Conservation (phyloP, 2,888 invertebrate genomes). For the Pristionchus mayeri region DNA sequence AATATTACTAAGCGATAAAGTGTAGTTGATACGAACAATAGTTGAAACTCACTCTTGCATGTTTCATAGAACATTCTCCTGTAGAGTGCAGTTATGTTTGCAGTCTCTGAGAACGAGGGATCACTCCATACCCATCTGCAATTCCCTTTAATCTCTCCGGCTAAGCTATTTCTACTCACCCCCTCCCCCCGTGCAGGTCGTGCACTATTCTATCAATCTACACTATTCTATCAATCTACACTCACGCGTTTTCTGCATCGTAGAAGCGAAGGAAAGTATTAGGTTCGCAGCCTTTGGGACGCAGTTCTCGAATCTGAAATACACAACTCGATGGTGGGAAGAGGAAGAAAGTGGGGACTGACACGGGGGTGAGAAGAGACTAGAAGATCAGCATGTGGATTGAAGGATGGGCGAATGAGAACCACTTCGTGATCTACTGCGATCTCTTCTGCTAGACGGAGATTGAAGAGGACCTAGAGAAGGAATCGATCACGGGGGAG, state of each 20-base stretch:
- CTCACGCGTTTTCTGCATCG: constrained; percentile 18
- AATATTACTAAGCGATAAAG: too few relatives aligned
- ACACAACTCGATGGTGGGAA: not conserved
- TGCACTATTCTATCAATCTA: not conserved
- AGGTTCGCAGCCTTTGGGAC: not conserved
- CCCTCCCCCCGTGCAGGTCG: not conserved
- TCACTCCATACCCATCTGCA: constrained; percentile 36
- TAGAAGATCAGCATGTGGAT: constrained; percentile 15
- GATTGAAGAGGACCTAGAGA: constrained; percentile 37
- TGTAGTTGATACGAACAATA: too few relatives aligned
- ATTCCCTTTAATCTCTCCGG: not conserved
- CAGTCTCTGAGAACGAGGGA: not conserved
- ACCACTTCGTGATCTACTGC: constrained; percentile 45
- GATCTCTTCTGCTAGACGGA: constrained; percentile 41
- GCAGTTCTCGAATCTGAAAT: constrained; percentile 30
- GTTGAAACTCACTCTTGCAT: constrained; percentile 26
- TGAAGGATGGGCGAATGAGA: constrained; percentile 38
- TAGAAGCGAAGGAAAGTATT: not conserved
- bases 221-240: too few relatives aligned
- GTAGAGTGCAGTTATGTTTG: not conserved
- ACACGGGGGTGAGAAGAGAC: constrained; percentile 37
- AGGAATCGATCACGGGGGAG: constrained; percentile 11
- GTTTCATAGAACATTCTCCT: constrained; percentile 12
- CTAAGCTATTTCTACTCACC: not conserved
- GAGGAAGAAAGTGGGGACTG: not conserved